These are phyloP conservation scores for Scaptodrosophila lebanonensis DNA, from an alignment of 1,140 invertebrate species.

Conservation along the genomic window DNA sequence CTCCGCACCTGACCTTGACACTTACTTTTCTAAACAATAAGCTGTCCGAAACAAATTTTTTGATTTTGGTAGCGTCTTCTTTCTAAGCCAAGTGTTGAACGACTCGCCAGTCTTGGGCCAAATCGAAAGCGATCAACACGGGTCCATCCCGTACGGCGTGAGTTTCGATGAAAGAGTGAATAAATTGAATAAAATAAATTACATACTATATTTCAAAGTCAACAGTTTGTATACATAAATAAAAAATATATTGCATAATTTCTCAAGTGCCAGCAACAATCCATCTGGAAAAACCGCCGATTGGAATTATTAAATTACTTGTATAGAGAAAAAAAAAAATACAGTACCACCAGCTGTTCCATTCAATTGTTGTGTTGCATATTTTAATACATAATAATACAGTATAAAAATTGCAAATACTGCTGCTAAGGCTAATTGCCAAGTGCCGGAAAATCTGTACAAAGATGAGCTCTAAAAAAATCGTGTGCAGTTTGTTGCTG, in stretches of 20 bases:
- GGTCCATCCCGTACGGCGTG: conserved; percentile 10
- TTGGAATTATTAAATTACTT: conserved; percentile 1
- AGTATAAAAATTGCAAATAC: not conserved
- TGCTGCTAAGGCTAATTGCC: conserved; percentile 3
- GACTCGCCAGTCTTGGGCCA: conserved; percentile 62
- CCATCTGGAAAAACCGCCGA: conserved; percentile 15
- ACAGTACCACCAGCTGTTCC: conserved; percentile 20
- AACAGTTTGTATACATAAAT: no score
- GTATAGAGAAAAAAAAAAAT: conserved; percentile 4
- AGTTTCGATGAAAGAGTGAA: conserved; percentile 20
- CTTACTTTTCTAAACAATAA: conserved; percentile 71
- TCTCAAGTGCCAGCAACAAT: conserved; percentile 55
- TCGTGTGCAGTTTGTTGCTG: conserved; percentile 59
- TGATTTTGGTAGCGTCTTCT: conserved; percentile 66
- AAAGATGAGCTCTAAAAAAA: conserved; percentile 31
- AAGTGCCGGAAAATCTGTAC: conserved; percentile 40
- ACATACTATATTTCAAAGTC: not conserved
- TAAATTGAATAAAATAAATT: no score
- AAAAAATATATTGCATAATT: conserved; percentile 41
- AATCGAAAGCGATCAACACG: conserved; percentile 60
- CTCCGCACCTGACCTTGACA: conserved; percentile 67
- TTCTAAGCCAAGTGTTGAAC: conserved; percentile 50
- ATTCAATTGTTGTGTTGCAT: conserved; percentile 43
- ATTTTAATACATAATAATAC: conserved; percentile 61
- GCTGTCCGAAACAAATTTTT: conserved; percentile 43